These are phyloP conservation scores for Magallana ariakensis DNA, from an alignment of 1,140 invertebrate species.

Conservation along the genomic window DNA sequence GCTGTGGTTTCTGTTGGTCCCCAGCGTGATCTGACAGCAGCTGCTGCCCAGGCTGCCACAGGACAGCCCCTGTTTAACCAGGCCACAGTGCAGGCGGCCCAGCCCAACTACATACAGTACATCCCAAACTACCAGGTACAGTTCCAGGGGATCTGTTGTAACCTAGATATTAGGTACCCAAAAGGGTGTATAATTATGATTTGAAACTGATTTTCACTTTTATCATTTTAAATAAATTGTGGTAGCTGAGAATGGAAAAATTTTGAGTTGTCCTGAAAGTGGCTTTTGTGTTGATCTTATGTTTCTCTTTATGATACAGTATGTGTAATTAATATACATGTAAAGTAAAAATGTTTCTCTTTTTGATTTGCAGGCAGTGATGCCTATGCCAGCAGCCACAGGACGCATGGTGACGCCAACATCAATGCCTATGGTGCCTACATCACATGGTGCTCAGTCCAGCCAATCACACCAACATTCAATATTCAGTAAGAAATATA, in stretches of 20 bases:
- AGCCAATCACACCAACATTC: slow-evolving; percentile 38
- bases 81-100: background rate
- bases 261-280: too few relatives aligned
- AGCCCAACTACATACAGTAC: background rate
- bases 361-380: slow-evolving; percentile 14
- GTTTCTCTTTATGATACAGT: too few relatives aligned
- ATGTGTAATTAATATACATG: too few relatives aligned
- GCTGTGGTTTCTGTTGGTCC: slow-evolving; percentile 46
- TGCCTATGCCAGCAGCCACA: slow-evolving; percentile 48
- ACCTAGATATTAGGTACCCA: too few relatives aligned
- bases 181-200: too few relatives aligned
- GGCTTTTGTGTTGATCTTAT: too few relatives aligned
- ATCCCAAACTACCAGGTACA: slow-evolving; percentile 18
- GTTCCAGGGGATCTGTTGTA: too few relatives aligned
- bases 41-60: slow-evolving; percentile 49
- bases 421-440: slow-evolving; percentile 52
- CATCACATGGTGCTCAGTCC: slow-evolving; percentile 46
- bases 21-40: slow-evolving; percentile 39
- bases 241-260: too few relatives aligned
- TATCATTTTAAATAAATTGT: too few relatives aligned
- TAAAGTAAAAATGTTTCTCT: too few relatives aligned
- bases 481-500: slow-evolving; percentile 30
- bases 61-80: slow-evolving; percentile 49
- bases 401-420: slow-evolving; percentile 48
- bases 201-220: too few relatives aligned